Evolutionary conservation across 2,888 invertebrate species (phyloP).

Genomic region (Nephrocerus scutellatus): DNA sequence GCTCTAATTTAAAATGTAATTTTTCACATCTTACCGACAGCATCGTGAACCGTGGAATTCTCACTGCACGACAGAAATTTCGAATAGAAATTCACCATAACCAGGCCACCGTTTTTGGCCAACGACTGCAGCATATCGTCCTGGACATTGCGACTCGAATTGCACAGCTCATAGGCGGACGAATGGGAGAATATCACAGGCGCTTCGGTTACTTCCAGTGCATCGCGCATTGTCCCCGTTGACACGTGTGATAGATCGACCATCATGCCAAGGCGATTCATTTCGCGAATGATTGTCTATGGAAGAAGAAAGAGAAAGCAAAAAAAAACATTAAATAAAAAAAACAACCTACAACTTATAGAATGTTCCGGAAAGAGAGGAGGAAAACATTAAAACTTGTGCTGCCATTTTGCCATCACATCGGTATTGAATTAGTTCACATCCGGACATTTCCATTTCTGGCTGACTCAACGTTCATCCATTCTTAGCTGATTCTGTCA

Average conservation of each 20-base stretch:
- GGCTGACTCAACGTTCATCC: too few relatives aligned
- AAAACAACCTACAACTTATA: too few relatives aligned
- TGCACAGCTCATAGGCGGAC: slow-evolving; percentile 71
- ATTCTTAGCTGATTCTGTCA: too few relatives aligned
- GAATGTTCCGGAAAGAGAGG: too few relatives aligned
- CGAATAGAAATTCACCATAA: slow-evolving; percentile 83
- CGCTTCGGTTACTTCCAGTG: slow-evolving; percentile 66
- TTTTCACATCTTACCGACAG: slow-evolving; percentile 60
- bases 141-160: slow-evolving; percentile 73
- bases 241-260: slow-evolving; percentile 80
- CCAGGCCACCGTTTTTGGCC: slow-evolving; percentile 70
- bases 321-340: too few relatives aligned
- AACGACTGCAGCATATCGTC: slow-evolving; percentile 67
- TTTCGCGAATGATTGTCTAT: slow-evolving; percentile 73
- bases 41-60: slow-evolving; percentile 68
- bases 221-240: slow-evolving; percentile 71
- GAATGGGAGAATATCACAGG: slow-evolving; percentile 85
- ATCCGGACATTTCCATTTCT: too few relatives aligned
- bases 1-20: too few relatives aligned
- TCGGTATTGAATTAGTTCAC: too few relatives aligned
- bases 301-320: slow-evolving; percentile 14
- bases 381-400: too few relatives aligned
- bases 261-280: slow-evolving; percentile 85
- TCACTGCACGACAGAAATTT: slow-evolving; percentile 69
- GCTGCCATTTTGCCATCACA: too few relatives aligned